A percentile compares a stretch with the other conserved stretches of the same genome.
These are phyloP conservation scores for Hyperoplus immaculatus DNA, from an alignment of 2,797 vertebrate species.

Conservation along the genomic window DNA sequence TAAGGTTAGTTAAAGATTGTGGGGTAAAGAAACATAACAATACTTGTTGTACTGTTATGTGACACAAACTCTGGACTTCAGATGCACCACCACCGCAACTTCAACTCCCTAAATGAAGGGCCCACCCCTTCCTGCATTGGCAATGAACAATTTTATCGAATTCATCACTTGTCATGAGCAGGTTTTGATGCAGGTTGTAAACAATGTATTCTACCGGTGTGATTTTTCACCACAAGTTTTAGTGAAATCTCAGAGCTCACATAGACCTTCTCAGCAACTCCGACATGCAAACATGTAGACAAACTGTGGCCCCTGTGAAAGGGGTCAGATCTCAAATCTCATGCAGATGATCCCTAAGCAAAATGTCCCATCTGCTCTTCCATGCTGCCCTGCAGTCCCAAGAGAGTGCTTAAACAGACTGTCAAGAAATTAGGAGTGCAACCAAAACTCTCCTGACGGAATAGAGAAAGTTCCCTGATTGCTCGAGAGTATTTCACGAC, in stretches of 20 bases:
- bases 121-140: not conserved
- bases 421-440: conserved; percentile 72
- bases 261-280: conserved; percentile 28
- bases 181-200: conserved; percentile 17
- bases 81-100: not conserved
- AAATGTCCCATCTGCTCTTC: conserved; percentile 72
- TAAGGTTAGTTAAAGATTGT: not conserved
- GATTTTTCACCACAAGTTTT: not conserved
- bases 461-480: conserved; percentile 26
- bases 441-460: conserved; percentile 43
- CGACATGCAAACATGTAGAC: conserved; percentile 67
- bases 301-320: conserved; percentile 69
- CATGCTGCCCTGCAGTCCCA: conserved; percentile 56
- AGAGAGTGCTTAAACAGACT: conserved; percentile 79
- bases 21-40: not conserved
- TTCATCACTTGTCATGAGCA: conserved; percentile 13
- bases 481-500: conserved; percentile 2
- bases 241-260: conserved; percentile 36
- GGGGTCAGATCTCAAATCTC: conserved; percentile 73
- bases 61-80: not conserved
- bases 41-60: not conserved
- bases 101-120: not conserved
- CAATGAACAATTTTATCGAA: not conserved
- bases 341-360: conserved; percentile 66
- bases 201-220: conserved; percentile 9